Percentiles rank a stretch among this genome's conserved stretches.
phyloP scores from a whole-genome alignment of 2,113 vertebrate species.

The Dicaeum eximium region DNA sequence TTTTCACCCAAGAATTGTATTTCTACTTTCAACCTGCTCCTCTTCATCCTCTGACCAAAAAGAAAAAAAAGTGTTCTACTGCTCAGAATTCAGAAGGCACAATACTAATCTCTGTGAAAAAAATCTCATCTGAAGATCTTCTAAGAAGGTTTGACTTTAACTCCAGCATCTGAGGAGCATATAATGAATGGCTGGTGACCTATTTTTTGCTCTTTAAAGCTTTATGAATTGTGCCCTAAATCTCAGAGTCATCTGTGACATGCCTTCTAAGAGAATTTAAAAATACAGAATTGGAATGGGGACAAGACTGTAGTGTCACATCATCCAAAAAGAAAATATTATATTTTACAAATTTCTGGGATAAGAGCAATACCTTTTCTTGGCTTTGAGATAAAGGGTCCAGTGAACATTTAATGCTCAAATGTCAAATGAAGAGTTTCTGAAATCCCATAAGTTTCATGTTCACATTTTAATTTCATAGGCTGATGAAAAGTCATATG shows the following conservation, averaged over 20 bases:
- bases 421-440: constrained; percentile 17
- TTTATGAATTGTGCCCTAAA: constrained; percentile 17
- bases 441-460: not conserved
- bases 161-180: not conserved
- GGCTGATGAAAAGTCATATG: not conserved
- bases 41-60: not conserved
- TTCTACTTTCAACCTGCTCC: not conserved
- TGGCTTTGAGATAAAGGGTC: not conserved
- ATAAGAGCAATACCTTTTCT: not conserved
- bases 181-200: constrained; percentile 18
- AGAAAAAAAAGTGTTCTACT: not conserved
- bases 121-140: not conserved
- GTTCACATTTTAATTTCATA: not conserved
- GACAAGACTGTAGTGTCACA: not conserved
- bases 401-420: not conserved
- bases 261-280: not conserved
- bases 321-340: constrained; percentile 10
- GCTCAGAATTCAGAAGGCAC: not conserved
- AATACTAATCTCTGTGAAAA: not conserved
- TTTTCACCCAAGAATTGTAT: not conserved
- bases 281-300: constrained; percentile 14
- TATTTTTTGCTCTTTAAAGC: constrained; percentile 30
- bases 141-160: constrained; percentile 6
- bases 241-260: not conserved
- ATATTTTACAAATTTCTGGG: not conserved